phyloP scores from a whole-genome alignment of 2,888 invertebrate genomes.

The Lepidochitona cinerea region DNA sequence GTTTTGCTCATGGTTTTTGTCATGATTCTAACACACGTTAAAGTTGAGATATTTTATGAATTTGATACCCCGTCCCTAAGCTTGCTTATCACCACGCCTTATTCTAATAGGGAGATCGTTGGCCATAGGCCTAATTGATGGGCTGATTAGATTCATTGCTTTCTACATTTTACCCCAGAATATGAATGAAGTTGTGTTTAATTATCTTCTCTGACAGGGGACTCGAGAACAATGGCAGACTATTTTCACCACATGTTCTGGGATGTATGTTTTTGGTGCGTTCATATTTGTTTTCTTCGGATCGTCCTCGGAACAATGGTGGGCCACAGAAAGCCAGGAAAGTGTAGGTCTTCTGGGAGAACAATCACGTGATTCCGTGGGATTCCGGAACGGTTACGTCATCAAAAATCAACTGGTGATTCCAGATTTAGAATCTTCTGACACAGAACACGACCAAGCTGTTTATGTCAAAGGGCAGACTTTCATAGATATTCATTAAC shows the following conservation, averaged over 20 bases:
- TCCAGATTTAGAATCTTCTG: background rate
- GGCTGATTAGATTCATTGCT: too few species aligned
- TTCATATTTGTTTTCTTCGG: slow-evolving; percentile 64
- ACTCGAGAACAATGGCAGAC: slow-evolving; percentile 85
- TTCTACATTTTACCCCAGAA: too few species aligned
- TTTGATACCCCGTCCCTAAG: too few species aligned
- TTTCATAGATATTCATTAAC: too few species aligned
- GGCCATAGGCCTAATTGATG: too few species aligned
- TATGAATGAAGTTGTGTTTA: too few species aligned
- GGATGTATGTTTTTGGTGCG: slow-evolving; percentile 68
- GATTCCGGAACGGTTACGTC: background rate
- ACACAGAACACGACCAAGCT: too few species aligned
- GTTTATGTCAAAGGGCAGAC: background rate
- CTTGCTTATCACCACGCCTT: too few species aligned
- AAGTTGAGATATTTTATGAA: too few species aligned
- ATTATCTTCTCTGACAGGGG: slow-evolving; percentile 72
- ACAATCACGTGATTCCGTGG: background rate
- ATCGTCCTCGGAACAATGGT: slow-evolving; percentile 43
- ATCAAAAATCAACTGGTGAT: background rate
- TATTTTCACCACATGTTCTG: slow-evolving; percentile 87
- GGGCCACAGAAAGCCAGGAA: background rate
- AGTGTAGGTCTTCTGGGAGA: background rate
- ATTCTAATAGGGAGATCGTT: too few species aligned
- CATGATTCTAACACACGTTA: too few species aligned
- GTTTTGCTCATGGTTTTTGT: too few species aligned